Conservation (phyloP, 1,140 invertebrate genomes). For the Rhopalosiphum maidis region DNA sequence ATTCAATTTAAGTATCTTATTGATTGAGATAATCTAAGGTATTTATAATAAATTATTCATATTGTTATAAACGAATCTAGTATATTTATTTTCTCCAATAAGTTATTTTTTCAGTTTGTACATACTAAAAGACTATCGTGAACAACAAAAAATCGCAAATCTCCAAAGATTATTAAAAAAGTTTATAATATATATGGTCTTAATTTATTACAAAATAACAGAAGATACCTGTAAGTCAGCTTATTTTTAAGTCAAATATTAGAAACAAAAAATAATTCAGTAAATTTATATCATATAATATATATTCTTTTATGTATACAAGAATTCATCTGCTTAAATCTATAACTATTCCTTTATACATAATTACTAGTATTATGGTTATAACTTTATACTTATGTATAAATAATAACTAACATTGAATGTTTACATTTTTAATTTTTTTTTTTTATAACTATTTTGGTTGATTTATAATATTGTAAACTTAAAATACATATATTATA, state of each 20-base stretch:
- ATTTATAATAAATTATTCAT: neutral
- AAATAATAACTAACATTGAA: neutral
- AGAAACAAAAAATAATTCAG: neutral
- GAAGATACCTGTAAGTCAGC: neutral
- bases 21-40: neutral
- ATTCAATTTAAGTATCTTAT: neutral
- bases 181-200: neutral
- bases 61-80: neutral
- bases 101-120: neutral
- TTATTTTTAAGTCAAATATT: neutral
- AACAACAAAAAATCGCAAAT: neutral
- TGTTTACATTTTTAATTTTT: neutral
- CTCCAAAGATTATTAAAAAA: neutral
- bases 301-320: too few species aligned
- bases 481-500: neutral
- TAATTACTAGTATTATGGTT: too few species aligned
- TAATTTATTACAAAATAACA: neutral
- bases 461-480: neutral
- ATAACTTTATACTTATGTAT: too few species aligned
- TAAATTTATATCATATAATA: too few species aligned
- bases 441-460: neutral
- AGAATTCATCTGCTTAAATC: neutral
- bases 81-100: neutral
- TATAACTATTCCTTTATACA: neutral
- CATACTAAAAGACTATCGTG: neutral